These are phyloP conservation scores for Theonella swinhoei DNA, from an alignment of 37 sponge, comb jelly and placozoan genomes.

Conservation along the genomic window DNA sequence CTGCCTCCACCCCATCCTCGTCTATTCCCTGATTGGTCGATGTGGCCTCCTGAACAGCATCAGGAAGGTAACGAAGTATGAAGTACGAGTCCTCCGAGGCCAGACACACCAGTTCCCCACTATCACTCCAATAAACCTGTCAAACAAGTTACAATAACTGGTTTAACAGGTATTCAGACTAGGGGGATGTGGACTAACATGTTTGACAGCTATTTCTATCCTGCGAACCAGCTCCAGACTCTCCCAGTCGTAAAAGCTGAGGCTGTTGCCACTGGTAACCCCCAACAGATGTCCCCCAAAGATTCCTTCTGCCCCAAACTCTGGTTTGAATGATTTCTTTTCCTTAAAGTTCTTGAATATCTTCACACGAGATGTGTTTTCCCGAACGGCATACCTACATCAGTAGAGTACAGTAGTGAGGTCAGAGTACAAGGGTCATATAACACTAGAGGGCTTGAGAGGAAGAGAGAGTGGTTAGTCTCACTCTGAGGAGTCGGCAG, in stretches of 20 bases:
- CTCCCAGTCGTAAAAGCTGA: constrained; percentile 94
- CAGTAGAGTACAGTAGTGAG: not conserved
- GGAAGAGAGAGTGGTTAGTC: too few species aligned
- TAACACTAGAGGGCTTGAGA: not conserved
- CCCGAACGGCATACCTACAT: constrained; percentile 83
- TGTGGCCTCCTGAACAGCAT: constrained; percentile 35
- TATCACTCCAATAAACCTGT: constrained; percentile 91
- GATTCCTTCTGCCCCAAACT: constrained; percentile 92
- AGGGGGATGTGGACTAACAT: constrained; percentile 35
- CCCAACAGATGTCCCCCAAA: constrained; percentile 92
- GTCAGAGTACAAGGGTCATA: not conserved
- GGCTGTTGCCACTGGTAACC: constrained; percentile 61
- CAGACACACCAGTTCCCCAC: constrained; percentile 82
- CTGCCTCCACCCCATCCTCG: constrained; percentile 88
- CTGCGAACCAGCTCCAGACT: constrained; percentile 73
- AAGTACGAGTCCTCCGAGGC: constrained; percentile 77
- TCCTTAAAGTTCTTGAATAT: constrained; percentile 98
- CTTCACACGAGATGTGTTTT: constrained; percentile 75
- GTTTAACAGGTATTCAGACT: too few species aligned
- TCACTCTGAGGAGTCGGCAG: constrained; percentile 89
- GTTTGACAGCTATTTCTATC: constrained; percentile 82
- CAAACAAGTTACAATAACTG: not conserved
- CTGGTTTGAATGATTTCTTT: constrained; percentile 90
- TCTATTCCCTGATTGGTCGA: constrained; percentile 74
- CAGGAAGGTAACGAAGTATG: constrained; percentile 73